Base-by-base conservation (phyloP, 2,113 vertebrate genomes). In the Aythya baeri region DNA sequence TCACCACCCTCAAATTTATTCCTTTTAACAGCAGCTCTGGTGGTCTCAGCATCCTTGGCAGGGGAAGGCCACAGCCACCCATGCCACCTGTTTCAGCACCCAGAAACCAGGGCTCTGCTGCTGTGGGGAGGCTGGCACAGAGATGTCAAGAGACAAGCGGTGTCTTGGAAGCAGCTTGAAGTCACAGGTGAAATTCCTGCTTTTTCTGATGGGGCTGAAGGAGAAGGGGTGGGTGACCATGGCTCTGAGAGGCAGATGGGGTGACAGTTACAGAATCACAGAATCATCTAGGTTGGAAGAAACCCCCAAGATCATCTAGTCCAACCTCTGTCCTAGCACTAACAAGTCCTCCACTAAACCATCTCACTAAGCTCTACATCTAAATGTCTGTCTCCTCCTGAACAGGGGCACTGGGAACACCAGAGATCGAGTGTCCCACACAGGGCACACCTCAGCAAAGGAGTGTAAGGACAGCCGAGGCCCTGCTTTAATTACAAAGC, bases 11-110 rank as follows among this genome's bases (percentile, higher is more conserved):
- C 36, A 36, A 18, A 8, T 20, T 63, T 29, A 26, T 41, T 41
- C 29, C 15, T 70, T 52, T 34, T 36, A 49, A 5, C 17, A 32
- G 41, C 31, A 11, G 46, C 17, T 41, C 7, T 6, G 38, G 17
- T 12, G n/a, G 2, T 32, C 27, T 50, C 13, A 2, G 4, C 8
- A 27, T 72, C 38, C 46, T 44, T 49, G 50, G 44, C 12, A 12
- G 16, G 5, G 4, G 1, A 21, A 10, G 58, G 43, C 25, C 44
- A 14, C 62, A 27, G 31, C 1, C 65, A 49, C 3, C 1, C 36
- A 13, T 58, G 44, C 41, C 46, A 54, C 11, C 13, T 46, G 5
- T 12, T 13, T 65, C 22, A 13, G 46, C 34, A 63, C 36, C 17
- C 29, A 31, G 29, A 41, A 54, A 52, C 18, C 49, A 38, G n/a